A percentile compares a stretch with the other conserved stretches of the same genome.
phyloP scores from a whole-genome alignment of 2,797 vertebrate genomes.

The Tarsius wallacei region DNA sequence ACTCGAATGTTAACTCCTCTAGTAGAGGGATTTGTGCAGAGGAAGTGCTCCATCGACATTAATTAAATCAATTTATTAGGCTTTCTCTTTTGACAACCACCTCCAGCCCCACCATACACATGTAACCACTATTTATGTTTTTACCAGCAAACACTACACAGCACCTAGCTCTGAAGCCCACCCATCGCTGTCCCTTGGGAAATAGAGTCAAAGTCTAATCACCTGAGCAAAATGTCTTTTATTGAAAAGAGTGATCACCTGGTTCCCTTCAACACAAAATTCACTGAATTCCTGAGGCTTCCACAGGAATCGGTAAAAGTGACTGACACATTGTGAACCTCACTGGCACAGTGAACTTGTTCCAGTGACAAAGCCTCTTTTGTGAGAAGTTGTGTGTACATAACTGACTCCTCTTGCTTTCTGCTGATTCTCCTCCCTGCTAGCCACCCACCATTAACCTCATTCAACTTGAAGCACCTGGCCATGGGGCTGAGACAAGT shows the following conservation, averaged over 20 bases:
- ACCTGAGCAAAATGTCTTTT: background rate
- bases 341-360: background rate
- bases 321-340: no score
- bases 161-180: background rate
- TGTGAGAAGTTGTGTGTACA: background rate
- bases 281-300: background rate
- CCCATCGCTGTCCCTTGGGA: background rate
- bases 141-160: background rate
- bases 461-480: background rate
- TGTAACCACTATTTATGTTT: background rate
- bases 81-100: background rate
- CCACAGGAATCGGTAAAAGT: background rate
- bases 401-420: background rate
- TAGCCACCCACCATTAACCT: no score
- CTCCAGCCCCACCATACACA: background rate
- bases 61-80: background rate
- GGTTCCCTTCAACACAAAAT: background rate
- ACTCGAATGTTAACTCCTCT: background rate
- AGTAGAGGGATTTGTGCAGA: background rate
- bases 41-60: background rate
- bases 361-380: background rate
- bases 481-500: background rate
- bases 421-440: background rate
- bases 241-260: background rate
- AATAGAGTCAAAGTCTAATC: background rate